phyloP scores from a whole-genome alignment of 2,888 invertebrate genomes.

The Branchipolynoe longqiensis region DNA sequence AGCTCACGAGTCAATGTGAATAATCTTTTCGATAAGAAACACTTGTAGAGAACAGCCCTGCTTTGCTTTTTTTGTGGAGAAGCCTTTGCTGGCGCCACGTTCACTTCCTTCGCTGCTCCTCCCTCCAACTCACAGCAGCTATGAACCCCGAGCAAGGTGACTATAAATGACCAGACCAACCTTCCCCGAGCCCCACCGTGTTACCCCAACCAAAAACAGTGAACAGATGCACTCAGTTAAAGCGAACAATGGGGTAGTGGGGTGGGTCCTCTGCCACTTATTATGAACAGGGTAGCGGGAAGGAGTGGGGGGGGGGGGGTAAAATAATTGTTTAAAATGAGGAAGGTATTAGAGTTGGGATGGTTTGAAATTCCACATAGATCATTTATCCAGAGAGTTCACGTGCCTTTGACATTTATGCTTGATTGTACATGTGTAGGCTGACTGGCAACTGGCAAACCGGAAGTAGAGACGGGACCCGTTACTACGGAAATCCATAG shows the following conservation, averaged over 20 bases:
- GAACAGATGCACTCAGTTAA: too few relatives aligned
- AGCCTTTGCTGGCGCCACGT: conserved; percentile 17
- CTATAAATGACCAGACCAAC: conserved; percentile 10
- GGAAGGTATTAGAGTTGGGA: too few relatives aligned
- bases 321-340: background rate
- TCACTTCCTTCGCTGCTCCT: conserved; percentile 38
- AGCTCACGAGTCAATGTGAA: too few relatives aligned
- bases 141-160: conserved; percentile 40
- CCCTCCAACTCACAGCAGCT: background rate
- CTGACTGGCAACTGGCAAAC: background rate
- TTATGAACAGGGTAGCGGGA: background rate
- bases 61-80: conserved; percentile 27
- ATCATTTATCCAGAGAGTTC: conserved; percentile 52
- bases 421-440: conserved; percentile 44
- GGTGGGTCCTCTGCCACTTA: background rate
- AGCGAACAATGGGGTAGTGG: too few relatives aligned
- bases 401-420: conserved; percentile 55
- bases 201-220: too few relatives aligned
- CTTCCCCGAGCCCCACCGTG: too few relatives aligned
- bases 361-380: conserved; percentile 26
- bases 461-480: background rate
- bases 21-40: background rate
- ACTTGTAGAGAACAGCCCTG: conserved; percentile 20
- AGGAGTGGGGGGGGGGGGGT: background rate
- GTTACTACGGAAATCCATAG: background rate